A percentile compares a stretch with the other conserved stretches of the same genome.
These are phyloP conservation scores for Spialia ferax DNA, from an alignment of 2,888 invertebrate species.

Conservation along the genomic window DNA sequence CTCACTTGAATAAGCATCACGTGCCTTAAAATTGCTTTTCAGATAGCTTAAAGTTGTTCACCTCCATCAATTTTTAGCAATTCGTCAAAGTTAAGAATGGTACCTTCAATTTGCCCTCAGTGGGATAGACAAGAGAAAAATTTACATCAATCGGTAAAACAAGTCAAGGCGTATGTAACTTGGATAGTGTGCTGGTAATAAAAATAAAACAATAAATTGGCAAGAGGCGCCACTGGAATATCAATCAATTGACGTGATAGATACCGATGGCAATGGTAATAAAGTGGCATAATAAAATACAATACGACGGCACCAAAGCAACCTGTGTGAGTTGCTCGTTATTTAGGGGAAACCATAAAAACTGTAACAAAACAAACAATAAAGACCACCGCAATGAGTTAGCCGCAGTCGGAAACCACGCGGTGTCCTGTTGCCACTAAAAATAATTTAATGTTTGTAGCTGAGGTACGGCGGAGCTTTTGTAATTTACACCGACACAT, in stretches of 20 bases:
- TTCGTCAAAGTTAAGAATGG: no score
- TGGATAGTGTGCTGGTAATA: slow-evolving; percentile 37
- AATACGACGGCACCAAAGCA: slow-evolving; percentile 63
- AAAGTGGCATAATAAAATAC: slow-evolving; percentile 61
- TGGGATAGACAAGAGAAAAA: background rate
- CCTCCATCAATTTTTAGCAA: no score
- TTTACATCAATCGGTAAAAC: background rate
- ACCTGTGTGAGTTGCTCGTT: slow-evolving; percentile 67
- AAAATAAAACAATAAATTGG: slow-evolving; percentile 48
- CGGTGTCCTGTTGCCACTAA: slow-evolving; percentile 69
- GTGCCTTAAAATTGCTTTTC: no score
- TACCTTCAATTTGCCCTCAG: no score
- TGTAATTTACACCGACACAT: slow-evolving; percentile 29
- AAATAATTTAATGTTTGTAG: slow-evolving; percentile 59
- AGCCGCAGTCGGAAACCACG: slow-evolving; percentile 62
- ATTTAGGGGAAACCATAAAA: slow-evolving; percentile 77
- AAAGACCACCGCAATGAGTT: slow-evolving; percentile 79
- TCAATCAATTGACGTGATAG: slow-evolving; percentile 60
- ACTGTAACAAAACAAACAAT: slow-evolving; percentile 70
- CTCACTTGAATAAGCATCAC: no score
- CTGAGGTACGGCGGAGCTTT: slow-evolving; percentile 22
- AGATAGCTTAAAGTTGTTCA: no score
- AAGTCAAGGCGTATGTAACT: background rate
- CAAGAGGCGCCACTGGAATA: slow-evolving; percentile 39
- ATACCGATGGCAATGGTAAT: slow-evolving; percentile 57